Conservation (phyloP, 2,888 invertebrate genomes). For the Tetrapedia diversipes region DNA sequence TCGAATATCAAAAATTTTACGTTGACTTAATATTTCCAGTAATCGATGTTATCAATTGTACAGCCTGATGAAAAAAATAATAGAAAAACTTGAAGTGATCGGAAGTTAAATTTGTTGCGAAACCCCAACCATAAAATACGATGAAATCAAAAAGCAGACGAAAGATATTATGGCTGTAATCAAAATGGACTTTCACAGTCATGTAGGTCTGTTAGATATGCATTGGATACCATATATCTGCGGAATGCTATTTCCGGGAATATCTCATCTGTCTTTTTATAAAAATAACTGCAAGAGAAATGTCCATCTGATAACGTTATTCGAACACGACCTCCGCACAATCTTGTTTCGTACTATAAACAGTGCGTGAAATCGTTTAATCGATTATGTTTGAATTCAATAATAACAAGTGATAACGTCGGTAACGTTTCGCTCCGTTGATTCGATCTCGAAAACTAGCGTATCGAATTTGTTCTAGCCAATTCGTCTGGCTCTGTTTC, state of each 20-base stretch:
- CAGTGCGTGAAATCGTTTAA: slow-evolving; percentile 35
- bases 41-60: background rate
- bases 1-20: too few relatives aligned
- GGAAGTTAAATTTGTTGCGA: too few relatives aligned
- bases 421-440: slow-evolving; percentile 18
- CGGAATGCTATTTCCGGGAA: slow-evolving; percentile 14
- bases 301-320: slow-evolving; percentile 4
- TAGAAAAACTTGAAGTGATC: too few relatives aligned
- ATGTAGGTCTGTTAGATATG: slow-evolving; percentile 26
- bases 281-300: slow-evolving; percentile 10
- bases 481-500: slow-evolving; percentile 1
- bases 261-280: background rate
- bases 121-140: slow-evolving; percentile 1
- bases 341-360: slow-evolving; percentile 17
- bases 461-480: background rate
- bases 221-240: slow-evolving; percentile 14
- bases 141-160: slow-evolving; percentile 13
- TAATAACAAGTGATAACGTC: slow-evolving; percentile 18
- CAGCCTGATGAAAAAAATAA: background rate
- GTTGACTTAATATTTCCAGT: too few relatives aligned
- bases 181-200: slow-evolving; percentile 19
- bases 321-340: slow-evolving; percentile 9
- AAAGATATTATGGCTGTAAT: slow-evolving; percentile 25
- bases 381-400: slow-evolving; percentile 20
- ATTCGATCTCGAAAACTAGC: slow-evolving; percentile 28